Conservation (phyloP, 1,140 invertebrate genomes). For the Phthorimaea operculella region DNA sequence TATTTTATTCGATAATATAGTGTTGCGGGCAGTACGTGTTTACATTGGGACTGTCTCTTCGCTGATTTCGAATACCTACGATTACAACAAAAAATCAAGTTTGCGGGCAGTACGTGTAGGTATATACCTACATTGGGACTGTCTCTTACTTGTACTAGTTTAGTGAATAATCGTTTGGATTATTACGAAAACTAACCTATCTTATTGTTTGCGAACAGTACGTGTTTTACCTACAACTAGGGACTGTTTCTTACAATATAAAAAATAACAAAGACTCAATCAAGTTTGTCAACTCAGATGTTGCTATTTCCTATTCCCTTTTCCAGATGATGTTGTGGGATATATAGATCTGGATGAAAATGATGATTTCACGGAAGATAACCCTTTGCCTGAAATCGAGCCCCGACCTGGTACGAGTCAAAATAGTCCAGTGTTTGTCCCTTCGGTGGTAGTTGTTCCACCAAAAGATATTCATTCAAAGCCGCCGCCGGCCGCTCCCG, state of each 20-base stretch:
- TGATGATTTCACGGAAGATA: background rate
- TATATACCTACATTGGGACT: background rate
- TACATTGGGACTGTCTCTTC: background rate
- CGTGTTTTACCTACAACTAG: background rate
- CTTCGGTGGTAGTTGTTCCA: background rate
- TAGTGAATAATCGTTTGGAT: no score
- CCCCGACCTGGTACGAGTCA: background rate
- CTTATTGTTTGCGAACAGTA: slow-evolving; percentile 1
- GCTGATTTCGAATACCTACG: background rate
- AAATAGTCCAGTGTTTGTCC: background rate
- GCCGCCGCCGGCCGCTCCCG: background rate
- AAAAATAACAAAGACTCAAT: background rate
- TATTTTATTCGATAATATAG: background rate
- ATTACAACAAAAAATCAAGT: background rate
- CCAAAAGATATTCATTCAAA: background rate
- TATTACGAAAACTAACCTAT: background rate
- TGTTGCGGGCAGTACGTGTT: background rate
- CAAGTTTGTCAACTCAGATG: background rate
- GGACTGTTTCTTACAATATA: background rate
- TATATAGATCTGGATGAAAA: background rate
- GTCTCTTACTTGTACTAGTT: background rate
- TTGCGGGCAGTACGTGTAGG: background rate
- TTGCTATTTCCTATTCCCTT: background rate
- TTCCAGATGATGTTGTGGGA: background rate
- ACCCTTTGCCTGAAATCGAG: background rate